Conservation (phyloP, 2,797 vertebrate species). For the Spinus pinus region DNA sequence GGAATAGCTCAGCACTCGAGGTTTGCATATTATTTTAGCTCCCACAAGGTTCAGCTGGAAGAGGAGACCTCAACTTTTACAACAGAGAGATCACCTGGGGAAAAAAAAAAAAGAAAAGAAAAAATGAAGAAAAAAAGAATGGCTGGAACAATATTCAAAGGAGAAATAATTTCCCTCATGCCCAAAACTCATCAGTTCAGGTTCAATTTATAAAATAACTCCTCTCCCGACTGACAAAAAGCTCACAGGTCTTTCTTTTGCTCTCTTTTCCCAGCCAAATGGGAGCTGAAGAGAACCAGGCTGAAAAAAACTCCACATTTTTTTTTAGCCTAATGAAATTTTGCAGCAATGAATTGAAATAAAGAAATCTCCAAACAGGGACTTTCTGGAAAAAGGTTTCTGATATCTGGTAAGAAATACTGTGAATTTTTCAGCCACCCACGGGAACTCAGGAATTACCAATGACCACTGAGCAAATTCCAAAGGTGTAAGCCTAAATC, state of each 20-base stretch:
- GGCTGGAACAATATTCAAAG: not conserved
- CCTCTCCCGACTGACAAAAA: not conserved
- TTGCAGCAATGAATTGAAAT: not conserved
- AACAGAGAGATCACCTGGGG: not conserved
- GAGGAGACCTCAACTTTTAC: not conserved
- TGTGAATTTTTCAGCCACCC: not conserved
- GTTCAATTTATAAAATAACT: not conserved
- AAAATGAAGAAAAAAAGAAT: not conserved
- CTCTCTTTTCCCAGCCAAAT: not conserved
- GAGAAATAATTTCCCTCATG: slow-evolving; percentile 22
- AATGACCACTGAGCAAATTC: rapidly evolving
- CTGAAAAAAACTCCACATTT: rapidly evolving
- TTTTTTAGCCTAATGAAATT: not conserved
- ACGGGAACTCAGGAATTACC: not conserved
- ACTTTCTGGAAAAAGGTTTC: not conserved
- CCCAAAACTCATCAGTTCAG: not conserved
- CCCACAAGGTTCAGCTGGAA: not conserved
- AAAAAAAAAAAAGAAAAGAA: not conserved
- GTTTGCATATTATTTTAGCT: not conserved
- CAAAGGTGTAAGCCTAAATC: not conserved
- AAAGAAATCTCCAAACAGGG: not conserved
- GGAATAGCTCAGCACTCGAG: not conserved
- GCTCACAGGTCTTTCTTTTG: not conserved
- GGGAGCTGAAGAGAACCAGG: not conserved
- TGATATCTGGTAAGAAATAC: not conserved